Conservation (phyloP, 2,797 vertebrate genomes). For the Cuniculus paca region DNA sequence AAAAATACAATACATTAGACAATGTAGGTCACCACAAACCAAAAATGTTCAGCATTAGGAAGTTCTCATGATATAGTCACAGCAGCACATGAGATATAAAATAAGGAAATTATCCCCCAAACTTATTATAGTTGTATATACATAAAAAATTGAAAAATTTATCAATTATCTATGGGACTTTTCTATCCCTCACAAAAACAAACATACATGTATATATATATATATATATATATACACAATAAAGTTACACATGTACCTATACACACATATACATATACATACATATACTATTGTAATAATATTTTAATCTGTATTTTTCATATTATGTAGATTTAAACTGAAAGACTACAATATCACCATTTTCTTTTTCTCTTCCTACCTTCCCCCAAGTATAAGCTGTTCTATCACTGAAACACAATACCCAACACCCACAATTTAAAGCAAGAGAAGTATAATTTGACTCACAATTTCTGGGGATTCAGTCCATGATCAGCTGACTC, state of each 20-base stretch:
- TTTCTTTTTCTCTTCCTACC: not conserved
- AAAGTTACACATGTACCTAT: no score
- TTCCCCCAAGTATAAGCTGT: not conserved
- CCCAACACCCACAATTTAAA: not conserved
- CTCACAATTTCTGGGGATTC: no score
- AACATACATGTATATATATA: not conserved
- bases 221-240: not conserved
- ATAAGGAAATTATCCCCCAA: not conserved
- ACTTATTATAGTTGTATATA: not conserved
- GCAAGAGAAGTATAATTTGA: not conserved
- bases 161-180: not conserved
- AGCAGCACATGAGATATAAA: not conserved
- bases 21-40: not conserved
- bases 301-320: not conserved
- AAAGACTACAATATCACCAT: not conserved
- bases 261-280: not conserved
- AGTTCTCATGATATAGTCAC: not conserved
- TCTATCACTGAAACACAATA: not conserved
- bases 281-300: not conserved
- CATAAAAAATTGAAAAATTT: conserved; percentile 12
- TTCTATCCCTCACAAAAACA: not conserved
- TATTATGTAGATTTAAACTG: not conserved
- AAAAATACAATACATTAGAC: not conserved
- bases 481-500: not conserved
- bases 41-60: not conserved